phyloP scores from a whole-genome alignment of 2,113 vertebrate species.

The Urocolius indicus region DNA sequence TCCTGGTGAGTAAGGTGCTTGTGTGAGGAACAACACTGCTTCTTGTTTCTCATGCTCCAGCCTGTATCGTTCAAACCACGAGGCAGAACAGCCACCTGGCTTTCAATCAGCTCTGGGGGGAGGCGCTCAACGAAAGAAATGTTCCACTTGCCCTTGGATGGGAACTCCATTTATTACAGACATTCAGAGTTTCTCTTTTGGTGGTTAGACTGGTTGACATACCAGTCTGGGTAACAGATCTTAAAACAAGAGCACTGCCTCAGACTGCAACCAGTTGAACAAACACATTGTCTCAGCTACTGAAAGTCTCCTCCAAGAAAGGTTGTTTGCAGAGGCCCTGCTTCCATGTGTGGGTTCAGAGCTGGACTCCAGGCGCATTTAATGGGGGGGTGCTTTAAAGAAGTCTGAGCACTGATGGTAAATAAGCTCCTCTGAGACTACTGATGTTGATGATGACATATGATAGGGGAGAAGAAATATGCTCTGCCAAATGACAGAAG shows the following conservation, averaged over 20 bases:
- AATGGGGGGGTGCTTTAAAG: not conserved
- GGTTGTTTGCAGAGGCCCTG: not conserved
- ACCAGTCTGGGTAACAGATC: not conserved
- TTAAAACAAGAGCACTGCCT: not conserved
- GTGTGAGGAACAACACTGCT: not conserved
- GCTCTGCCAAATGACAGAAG: not conserved
- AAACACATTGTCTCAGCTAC: not conserved
- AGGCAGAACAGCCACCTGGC: not conserved
- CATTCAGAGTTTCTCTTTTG: not conserved
- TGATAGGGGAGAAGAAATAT: not conserved
- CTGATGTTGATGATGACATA: not conserved
- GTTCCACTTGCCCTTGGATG: not conserved
- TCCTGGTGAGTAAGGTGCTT: conserved; percentile 32
- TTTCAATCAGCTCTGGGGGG: not conserved
- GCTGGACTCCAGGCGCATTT: not conserved
- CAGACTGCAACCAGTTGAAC: not conserved
- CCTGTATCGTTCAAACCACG: not conserved
- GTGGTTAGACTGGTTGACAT: not conserved
- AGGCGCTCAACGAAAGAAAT: not conserved
- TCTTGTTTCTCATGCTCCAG: not conserved
- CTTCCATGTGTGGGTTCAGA: not conserved
- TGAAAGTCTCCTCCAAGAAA: not conserved
- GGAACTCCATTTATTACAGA: not conserved
- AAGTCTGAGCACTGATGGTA: not conserved
- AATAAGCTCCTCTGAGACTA: not conserved